Evolutionary conservation across 2,888 invertebrate genomes (phyloP), one percentile per base, ranked within the genome.

Genomic region (Sphecodes monilicornis): DNA sequence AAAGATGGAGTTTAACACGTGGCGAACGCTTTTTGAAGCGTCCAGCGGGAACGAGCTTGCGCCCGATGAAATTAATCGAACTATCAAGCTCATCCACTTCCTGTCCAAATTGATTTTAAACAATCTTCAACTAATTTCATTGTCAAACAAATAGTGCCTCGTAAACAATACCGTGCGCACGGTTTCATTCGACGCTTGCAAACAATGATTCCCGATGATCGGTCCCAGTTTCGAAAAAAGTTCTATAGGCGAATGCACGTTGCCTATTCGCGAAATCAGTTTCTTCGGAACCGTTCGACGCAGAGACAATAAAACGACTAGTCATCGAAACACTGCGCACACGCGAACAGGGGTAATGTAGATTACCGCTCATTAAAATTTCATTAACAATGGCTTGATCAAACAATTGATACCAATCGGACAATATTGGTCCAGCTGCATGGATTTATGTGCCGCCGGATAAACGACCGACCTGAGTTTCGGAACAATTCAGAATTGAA

Each of bases 41-140:
- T 6, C 8, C 64, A 16, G 13, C 18, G 64, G 16, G 22, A 13
- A 16, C 60, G 60, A 60, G 60, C 29, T 16, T 13, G 29, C 16
- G 26, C 1, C 4, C 29, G 29, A 16, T 29, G n/a, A 22, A 66
- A 66, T 66, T 66, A 36, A 66, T 66, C 66, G n/a, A 66, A 66
- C 66, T 66, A 36, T n/a, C 66, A 66, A 11, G 22, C 36, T 22
- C 66, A 32, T 22, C 22, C 36, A 66, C 4, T 66, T 22, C 22
- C 66, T 36, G 22, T 22, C 22, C 66, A 36, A 22, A 36, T 36
- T 18, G 36, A 36, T 66, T 66, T 66, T 66, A 36, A 66, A 66
- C 66, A 66, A 39, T 66, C 66, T 66, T 66, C 66, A n/a, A 66
- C 66, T 66, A 36, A 66, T 66, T 66, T 66, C 36, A 22, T 66